Percentiles rank a stretch among this genome's conserved stretches.
Conservation (phyloP, 2,888 invertebrate species). For the Dasypogon diadema region DNA sequence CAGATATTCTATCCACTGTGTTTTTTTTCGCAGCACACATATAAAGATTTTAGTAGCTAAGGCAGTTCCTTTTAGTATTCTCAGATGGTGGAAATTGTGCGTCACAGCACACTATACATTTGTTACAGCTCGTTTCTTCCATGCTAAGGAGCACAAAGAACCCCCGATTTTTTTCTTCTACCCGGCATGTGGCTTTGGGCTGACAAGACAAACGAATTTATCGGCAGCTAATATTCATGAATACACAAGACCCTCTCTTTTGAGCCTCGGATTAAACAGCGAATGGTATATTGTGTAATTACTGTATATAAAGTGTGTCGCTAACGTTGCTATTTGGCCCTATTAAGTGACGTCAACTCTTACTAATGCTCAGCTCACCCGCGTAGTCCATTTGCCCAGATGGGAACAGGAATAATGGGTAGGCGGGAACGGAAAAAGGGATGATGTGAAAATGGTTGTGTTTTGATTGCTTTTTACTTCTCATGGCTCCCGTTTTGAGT, state of each 20-base stretch:
- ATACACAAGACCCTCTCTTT: background rate
- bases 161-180: background rate
- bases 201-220: conserved; percentile 3
- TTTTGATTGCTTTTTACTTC: background rate
- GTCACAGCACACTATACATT: conserved; percentile 1
- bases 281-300: background rate
- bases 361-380: background rate
- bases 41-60: background rate
- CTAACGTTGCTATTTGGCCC: background rate
- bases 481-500: background rate
- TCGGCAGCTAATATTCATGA: background rate
- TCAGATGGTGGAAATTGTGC: background rate
- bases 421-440: background rate
- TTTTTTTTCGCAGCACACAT: background rate
- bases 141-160: background rate
- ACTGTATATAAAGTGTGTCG: background rate
- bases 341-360: background rate
- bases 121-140: background rate
- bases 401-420: background rate
- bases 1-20: background rate
- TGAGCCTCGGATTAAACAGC: background rate
- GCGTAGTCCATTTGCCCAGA: background rate
- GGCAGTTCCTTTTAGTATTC: background rate
- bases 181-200: background rate
- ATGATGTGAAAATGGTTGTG: background rate